Conservation (phyloP, 2,888 invertebrate genomes). For the Epicampocera succincta region DNA sequence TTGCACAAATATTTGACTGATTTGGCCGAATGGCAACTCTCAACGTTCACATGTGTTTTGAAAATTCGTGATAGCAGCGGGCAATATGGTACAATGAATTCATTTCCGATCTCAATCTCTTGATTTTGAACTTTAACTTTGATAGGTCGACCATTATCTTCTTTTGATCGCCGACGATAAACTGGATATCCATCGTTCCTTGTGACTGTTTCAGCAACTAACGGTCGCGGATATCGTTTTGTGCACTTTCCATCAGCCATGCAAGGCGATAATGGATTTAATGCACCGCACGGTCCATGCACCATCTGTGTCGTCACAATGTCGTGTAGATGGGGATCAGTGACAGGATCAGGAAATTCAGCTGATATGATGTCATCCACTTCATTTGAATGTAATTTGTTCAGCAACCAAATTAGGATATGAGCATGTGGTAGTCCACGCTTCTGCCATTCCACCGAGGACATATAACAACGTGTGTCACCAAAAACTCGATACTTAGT, state of each 20-base stretch:
- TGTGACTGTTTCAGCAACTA: constrained; percentile 13
- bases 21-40: constrained; percentile 1
- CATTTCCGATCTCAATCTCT: constrained; percentile 15
- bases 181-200: neutral
- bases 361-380: neutral
- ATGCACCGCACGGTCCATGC: neutral
- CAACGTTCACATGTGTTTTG: neutral
- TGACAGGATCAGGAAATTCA: neutral
- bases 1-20: constrained; percentile 9
- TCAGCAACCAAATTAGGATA: neutral
- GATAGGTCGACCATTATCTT: constrained; percentile 16
- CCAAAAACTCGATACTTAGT: constrained; percentile 1
- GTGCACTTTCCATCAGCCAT: constrained; percentile 2
- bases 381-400: neutral
- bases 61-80: constrained; percentile 24
- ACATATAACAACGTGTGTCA: constrained; percentile 1
- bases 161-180: constrained; percentile 14
- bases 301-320: neutral
- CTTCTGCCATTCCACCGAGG: neutral
- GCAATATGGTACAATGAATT: constrained; percentile 21
- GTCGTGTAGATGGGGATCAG: neutral
- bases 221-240: neutral
- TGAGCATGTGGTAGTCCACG: neutral
- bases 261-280: neutral
- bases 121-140: constrained; percentile 19